Base-by-base conservation (phyloP, 2,888 invertebrate species). In the Microdon myrmicae region DNA sequence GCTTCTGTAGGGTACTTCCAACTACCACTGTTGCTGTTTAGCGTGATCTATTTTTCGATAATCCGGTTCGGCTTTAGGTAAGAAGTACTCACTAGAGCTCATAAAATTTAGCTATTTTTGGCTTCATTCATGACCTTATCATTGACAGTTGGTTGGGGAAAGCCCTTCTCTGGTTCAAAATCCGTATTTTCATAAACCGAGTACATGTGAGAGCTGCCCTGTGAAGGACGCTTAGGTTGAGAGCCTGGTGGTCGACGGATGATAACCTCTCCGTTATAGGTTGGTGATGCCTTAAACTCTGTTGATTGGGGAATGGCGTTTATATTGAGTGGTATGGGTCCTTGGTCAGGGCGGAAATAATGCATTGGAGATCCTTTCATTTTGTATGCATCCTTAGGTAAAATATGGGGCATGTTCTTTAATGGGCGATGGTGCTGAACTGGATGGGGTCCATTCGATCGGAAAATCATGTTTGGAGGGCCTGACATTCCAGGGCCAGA, bases 31-130 rank as follows among this genome's bases (percentile, higher is more conserved):
- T 7, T 72, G 69, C n/a, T 69, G 68, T 2, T 68, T 69, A 7
- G 73, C 72, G 9, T 67, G 68, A 45, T 77, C 78, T 17, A 74
- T 31, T 28, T 70, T 68, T 23, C 71, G 74, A 48, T 76, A 79
- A 55, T 78, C 75, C 9, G 78, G 78, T 26, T 78, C 74, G 9
- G 68, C 70, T 38, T 73, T 74, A 2, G 78, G 78, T 54, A 78
- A 41, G 48, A 78, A 78, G 51, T 78, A 78, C 7, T 76, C 76
- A 23, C 74, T 76, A 14, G 73, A 74, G 58, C 74, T 72, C 79
- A 78, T 78, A 43, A 78, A 78, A 25, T 74, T 71, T 22, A 79
- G 67, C 67, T 78, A 78, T 20, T 74, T 55, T 76, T 73, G 0
- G 77, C 78, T 38, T 77, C 75, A 10, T 72, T 72, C 4, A 72